Conservation (phyloP, 2,113 vertebrate species). For the Sula dactylatra region DNA sequence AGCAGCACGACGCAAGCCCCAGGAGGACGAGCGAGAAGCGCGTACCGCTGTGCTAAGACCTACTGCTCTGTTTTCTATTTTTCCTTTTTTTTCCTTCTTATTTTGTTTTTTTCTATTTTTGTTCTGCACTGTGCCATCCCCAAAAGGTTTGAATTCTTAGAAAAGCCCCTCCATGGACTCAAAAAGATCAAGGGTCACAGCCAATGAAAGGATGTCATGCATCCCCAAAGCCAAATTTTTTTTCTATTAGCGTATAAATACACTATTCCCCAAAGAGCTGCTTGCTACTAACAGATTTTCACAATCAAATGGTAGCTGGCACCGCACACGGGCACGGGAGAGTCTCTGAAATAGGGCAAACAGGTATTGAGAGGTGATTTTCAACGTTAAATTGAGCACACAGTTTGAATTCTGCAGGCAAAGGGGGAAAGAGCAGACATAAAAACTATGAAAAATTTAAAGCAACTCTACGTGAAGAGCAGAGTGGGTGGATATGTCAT, state of each 20-base stretch:
- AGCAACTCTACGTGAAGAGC: not conserved
- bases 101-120: not conserved
- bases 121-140: not conserved
- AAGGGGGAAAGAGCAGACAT: not conserved
- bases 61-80: not conserved
- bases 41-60: not conserved
- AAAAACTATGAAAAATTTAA: not conserved
- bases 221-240: conserved; percentile 15
- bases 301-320: not conserved
- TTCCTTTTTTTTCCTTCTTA: fast-evolving
- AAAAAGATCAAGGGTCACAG: conserved; percentile 45
- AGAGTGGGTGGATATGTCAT: not conserved
- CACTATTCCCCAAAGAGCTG: not conserved
- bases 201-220: not conserved
- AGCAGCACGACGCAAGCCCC: not conserved
- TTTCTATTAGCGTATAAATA: not conserved
- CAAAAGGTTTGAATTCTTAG: not conserved
- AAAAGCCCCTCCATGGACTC: not conserved
- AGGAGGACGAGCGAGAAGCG: not conserved
- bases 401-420: not conserved
- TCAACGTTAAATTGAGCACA: not conserved
- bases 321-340: fast-evolving
- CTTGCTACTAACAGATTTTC: not conserved
- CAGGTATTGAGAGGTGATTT: not conserved
- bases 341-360: not conserved